These are phyloP conservation scores for Sarcophilus harrisii DNA, from an alignment of 2,797 vertebrate genomes.

Conservation along the genomic window DNA sequence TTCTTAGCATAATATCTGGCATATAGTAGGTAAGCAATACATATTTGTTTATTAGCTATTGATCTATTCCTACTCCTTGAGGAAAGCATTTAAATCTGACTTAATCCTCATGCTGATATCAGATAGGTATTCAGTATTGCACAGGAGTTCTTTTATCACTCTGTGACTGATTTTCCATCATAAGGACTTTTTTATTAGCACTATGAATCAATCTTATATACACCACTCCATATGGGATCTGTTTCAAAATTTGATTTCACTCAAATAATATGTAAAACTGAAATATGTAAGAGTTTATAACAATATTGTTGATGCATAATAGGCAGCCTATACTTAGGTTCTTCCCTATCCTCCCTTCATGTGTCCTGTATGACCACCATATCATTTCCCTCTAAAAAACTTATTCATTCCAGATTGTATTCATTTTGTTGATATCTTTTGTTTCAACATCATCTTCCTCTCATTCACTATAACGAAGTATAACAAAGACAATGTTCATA, in stretches of 20 bases:
- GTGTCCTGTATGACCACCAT: neutral
- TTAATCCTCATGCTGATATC: neutral
- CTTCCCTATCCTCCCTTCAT: neutral
- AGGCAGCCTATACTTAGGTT: neutral
- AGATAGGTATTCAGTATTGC: neutral
- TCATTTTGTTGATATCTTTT: neutral
- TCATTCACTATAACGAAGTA: neutral
- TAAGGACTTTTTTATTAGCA: neutral
- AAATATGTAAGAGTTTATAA: neutral
- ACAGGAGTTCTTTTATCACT: neutral
- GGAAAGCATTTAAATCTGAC: neutral
- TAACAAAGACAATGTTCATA: neutral
- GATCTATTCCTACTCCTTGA: neutral
- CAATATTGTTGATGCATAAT: neutral
- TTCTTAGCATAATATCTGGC: neutral
- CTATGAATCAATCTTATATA: neutral
- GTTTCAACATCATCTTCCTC: neutral
- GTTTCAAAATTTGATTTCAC: neutral
- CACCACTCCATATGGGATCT: accelerated
- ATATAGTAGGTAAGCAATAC: neutral
- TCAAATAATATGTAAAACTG: neutral
- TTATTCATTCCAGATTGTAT: neutral
- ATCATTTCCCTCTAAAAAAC: neutral
- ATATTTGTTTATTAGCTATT: neutral
- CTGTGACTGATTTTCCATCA: neutral